These are phyloP conservation scores for Poecilia velifera DNA, from an alignment of 2,797 vertebrate genomes.

Conservation along the genomic window DNA sequence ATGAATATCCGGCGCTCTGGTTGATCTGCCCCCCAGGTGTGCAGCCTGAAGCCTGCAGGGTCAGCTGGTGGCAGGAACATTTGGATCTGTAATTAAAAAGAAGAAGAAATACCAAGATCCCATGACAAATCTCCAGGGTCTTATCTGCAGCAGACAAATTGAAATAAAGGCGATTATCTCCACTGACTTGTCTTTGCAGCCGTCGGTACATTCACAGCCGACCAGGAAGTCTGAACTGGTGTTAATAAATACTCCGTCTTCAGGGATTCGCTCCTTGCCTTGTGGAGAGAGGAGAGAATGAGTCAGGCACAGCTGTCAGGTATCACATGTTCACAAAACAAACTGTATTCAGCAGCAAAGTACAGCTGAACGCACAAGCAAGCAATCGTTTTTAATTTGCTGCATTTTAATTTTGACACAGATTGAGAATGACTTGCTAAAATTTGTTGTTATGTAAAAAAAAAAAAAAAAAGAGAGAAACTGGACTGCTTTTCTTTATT, in stretches of 20 bases:
- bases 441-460: not conserved
- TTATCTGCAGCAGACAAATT: not conserved
- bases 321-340: not conserved
- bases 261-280: constrained; percentile 92
- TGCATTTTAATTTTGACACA: not conserved
- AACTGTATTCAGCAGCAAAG: not conserved
- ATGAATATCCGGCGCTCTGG: constrained; percentile 86
- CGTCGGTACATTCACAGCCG: constrained; percentile 94
- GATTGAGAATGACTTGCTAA: not conserved
- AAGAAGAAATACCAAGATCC: constrained; percentile 18
- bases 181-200: constrained; percentile 95
- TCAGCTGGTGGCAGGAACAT: constrained; percentile 96
- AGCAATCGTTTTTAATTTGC: not conserved
- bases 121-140: constrained; percentile 1
- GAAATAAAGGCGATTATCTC: not conserved
- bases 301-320: not conserved
- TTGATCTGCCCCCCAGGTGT: constrained; percentile 92
- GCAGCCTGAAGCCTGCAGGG: constrained; percentile 92
- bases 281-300: constrained; percentile 8
- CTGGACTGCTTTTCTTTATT: too few relatives aligned
- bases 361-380: not conserved
- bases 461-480: too few relatives aligned
- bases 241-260: constrained; percentile 95
- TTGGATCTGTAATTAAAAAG: constrained; percentile 83
- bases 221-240: constrained; percentile 92